A percentile compares a stretch with the other conserved stretches of the same genome.
These are phyloP conservation scores for Vultur gryphus DNA, from an alignment of 2,797 vertebrate genomes.

Conservation along the genomic window DNA sequence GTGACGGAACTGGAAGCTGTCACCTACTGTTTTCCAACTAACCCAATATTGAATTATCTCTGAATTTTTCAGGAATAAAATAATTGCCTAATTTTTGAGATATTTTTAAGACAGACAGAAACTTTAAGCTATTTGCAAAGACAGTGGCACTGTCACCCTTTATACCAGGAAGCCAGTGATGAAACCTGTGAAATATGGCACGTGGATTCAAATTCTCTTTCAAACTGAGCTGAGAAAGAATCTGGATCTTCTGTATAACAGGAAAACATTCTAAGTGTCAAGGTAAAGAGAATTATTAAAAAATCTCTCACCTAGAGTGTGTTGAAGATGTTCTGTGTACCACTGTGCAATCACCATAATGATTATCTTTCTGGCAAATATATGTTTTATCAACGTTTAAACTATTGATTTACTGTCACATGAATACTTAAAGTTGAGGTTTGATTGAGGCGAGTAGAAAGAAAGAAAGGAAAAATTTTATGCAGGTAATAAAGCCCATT, in stretches of 20 bases:
- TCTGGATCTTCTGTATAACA: neutral
- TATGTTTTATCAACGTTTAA: neutral
- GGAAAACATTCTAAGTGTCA: neutral
- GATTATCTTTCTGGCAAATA: neutral
- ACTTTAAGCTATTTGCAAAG: neutral
- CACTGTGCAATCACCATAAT: neutral
- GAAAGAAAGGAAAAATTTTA: neutral
- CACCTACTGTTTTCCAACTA: neutral
- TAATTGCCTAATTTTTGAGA: neutral
- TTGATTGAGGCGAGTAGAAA: neutral
- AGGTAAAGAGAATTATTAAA: neutral
- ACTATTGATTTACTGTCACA: neutral
- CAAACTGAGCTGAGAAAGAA: neutral
- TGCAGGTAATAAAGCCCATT: neutral
- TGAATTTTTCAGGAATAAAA: neutral
- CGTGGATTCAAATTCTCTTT: neutral
- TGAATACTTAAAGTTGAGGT: neutral
- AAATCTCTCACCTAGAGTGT: neutral
- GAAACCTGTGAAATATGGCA: neutral
- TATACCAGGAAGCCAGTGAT: neutral
- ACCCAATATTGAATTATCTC: neutral
- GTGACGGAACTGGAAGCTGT: neutral
- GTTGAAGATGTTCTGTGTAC: neutral
- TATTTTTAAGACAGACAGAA: neutral
- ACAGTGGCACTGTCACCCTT: neutral